A percentile compares a stretch with the other conserved stretches of the same genome.
Evolutionary conservation across 2,888 invertebrate genomes (phyloP).

Genomic region (Amphiduros pacificus): DNA sequence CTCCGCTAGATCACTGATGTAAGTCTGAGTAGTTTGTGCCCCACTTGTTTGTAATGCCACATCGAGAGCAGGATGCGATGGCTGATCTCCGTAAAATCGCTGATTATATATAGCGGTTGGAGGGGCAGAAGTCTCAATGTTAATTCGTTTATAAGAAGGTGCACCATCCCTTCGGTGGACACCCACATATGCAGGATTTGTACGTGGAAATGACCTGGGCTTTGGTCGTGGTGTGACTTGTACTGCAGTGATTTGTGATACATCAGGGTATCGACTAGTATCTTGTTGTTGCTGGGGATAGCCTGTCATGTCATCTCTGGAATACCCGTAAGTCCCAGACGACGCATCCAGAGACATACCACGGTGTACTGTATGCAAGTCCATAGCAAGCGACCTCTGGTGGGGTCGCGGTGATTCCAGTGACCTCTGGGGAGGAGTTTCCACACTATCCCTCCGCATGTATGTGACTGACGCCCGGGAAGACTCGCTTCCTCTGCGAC

Average conservation of each 20-base stretch:
- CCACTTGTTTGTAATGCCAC: constrained; percentile 6
- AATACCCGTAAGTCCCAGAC: constrained; percentile 19
- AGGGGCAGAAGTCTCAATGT: constrained; percentile 28
- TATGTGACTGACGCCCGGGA: constrained; percentile 41
- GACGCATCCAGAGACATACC: constrained; percentile 20
- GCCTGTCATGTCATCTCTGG: constrained; percentile 19
- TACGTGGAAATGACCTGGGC: constrained; percentile 54
- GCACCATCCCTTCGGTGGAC: constrained; percentile 38
- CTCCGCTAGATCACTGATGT: constrained; percentile 10
- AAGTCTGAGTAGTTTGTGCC: constrained; percentile 13
- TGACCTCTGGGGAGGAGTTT: constrained; percentile 27
- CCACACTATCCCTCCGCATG: constrained; percentile 47
- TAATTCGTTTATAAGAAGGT: constrained; percentile 45
- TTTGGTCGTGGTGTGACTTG: constrained; percentile 43
- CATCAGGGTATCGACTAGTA: constrained; percentile 28
- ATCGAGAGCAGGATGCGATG: background rate
- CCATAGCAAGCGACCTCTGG: constrained; percentile 2
- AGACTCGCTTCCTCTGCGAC: constrained; percentile 48
- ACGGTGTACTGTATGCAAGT: constrained; percentile 17
- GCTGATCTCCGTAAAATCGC: constrained; percentile 24
- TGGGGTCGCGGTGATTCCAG: constrained; percentile 21
- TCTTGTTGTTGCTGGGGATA: constrained; percentile 22
- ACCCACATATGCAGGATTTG: constrained; percentile 57
- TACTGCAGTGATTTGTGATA: constrained; percentile 34
- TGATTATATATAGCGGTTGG: constrained; percentile 31